Conservation (phyloP, 1,140 invertebrate species). For the Drosophila persimilis region DNA sequence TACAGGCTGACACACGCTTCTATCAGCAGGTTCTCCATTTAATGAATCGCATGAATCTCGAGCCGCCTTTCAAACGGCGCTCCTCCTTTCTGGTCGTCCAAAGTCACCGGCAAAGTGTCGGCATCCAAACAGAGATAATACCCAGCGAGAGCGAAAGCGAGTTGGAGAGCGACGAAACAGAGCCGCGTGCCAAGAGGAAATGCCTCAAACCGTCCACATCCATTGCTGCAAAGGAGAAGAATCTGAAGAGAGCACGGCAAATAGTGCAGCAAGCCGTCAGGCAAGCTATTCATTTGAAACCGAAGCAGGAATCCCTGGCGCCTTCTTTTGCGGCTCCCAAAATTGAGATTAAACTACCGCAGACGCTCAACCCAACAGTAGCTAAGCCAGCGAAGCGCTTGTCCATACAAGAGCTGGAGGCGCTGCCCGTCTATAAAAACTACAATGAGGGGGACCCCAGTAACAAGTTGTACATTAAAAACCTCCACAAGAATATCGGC, state of each 20-base stretch:
- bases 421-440: slow-evolving; percentile 93
- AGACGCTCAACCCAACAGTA: background rate
- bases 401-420: slow-evolving; percentile 89
- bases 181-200: slow-evolving; percentile 83
- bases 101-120: slow-evolving; percentile 2
- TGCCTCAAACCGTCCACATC: slow-evolving; percentile 81
- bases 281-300: background rate
- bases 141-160: slow-evolving; percentile 75
- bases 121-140: slow-evolving; percentile 49
- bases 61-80: slow-evolving; percentile 88
- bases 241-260: slow-evolving; percentile 52
- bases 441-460: slow-evolving; percentile 92
- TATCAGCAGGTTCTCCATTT: slow-evolving; percentile 95
- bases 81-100: background rate
- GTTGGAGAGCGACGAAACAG: slow-evolving; percentile 87
- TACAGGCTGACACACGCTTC: slow-evolving; percentile 90
- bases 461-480: slow-evolving; percentile 95
- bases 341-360: slow-evolving; percentile 59
- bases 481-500: slow-evolving; percentile 92
- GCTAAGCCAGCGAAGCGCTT: slow-evolving; percentile 83
- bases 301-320: background rate
- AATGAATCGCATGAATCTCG: slow-evolving; percentile 97
- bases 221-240: slow-evolving; percentile 14
- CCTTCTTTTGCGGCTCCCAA: slow-evolving; percentile 21
- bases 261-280: slow-evolving; percentile 47